phyloP scores from a whole-genome alignment of 2,888 invertebrate species.

The Escarpia spicata region DNA sequence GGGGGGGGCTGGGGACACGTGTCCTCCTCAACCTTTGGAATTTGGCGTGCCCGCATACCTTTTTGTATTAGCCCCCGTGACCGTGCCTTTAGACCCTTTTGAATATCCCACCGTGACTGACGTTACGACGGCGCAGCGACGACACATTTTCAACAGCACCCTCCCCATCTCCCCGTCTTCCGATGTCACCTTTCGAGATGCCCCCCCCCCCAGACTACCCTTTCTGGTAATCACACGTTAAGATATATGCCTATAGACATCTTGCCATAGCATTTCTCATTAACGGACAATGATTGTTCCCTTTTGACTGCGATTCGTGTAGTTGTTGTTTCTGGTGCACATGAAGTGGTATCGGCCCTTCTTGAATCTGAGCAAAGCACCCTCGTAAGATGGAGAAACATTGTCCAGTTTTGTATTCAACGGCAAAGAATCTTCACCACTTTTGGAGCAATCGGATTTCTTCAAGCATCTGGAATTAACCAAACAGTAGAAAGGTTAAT shows the following conservation, averaged over 20 bases:
- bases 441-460: conserved; percentile 23
- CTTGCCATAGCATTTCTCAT: not conserved
- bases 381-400: conserved; percentile 63
- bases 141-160: too few species aligned
- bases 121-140: too few species aligned
- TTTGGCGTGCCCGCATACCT: too few species aligned
- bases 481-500: not conserved
- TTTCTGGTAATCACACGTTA: not conserved
- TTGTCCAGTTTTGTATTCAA: conserved; percentile 57
- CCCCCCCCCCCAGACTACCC: too few species aligned
- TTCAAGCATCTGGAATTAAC: conserved; percentile 31
- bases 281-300: conserved; percentile 54
- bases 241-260: not conserved
- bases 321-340: conserved; percentile 64
- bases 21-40: too few species aligned
- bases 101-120: too few species aligned
- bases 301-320: conserved; percentile 61
- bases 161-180: too few species aligned
- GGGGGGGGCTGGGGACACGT: too few species aligned
- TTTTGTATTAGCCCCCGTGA: too few species aligned
- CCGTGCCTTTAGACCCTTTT: too few species aligned
- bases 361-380: conserved; percentile 56
- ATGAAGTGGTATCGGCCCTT: conserved; percentile 59
- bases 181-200: too few species aligned
- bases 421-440: conserved; percentile 31